These are phyloP conservation scores for Rallus limicola DNA, from an alignment of 2,113 vertebrate genomes.

Conservation along the genomic window DNA sequence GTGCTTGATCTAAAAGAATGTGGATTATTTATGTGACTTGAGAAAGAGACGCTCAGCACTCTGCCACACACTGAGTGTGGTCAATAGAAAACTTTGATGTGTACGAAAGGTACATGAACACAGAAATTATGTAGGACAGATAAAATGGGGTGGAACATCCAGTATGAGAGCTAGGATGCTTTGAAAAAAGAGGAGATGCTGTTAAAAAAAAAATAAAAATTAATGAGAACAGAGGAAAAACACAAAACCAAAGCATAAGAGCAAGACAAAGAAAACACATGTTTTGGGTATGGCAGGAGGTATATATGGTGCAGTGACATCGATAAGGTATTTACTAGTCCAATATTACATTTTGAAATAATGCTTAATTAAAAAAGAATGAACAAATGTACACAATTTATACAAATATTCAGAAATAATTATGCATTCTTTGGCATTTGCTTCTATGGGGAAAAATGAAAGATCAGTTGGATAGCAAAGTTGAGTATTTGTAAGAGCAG, in stretches of 20 bases:
- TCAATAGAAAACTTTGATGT: background rate
- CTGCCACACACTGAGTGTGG: background rate
- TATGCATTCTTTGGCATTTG: background rate
- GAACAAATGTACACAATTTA: background rate
- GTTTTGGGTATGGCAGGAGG: background rate
- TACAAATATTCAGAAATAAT: background rate
- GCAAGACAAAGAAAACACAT: background rate
- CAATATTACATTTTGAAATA: background rate
- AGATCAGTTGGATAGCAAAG: background rate
- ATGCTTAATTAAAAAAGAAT: background rate
- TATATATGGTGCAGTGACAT: background rate
- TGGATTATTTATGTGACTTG: background rate
- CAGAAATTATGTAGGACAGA: background rate
- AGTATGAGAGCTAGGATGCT: background rate
- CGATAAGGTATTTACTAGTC: background rate
- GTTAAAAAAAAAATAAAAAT: too few species aligned
- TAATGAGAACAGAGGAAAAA: background rate
- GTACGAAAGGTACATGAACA: background rate
- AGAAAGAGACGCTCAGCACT: background rate
- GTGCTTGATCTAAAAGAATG: background rate
- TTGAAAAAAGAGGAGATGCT: background rate
- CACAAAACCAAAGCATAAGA: background rate
- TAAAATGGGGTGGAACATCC: background rate
- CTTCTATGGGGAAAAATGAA: background rate
- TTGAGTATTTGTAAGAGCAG: background rate